Evolutionary conservation across 2,797 vertebrate species (phyloP).

Genomic region (Sorex maritimensis): DNA sequence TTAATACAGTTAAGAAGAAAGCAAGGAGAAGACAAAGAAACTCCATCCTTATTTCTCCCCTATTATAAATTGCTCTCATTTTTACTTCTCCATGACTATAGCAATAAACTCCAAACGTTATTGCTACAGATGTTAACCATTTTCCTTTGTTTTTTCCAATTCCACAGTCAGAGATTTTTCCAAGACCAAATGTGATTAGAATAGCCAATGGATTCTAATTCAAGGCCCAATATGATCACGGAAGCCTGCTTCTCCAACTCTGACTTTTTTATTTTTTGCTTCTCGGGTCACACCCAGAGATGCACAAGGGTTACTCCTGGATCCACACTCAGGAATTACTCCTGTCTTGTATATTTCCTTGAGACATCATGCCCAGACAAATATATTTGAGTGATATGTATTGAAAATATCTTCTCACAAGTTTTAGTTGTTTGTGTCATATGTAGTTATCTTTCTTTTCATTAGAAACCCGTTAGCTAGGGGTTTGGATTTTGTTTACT

Average conservation of each 20-base stretch:
- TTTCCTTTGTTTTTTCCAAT: not conserved
- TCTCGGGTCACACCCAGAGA: too few species aligned
- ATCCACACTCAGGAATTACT: too few species aligned
- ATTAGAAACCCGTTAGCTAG: not conserved
- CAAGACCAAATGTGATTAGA: not conserved
- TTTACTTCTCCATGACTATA: not conserved
- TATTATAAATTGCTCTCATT: not conserved
- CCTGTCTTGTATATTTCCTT: not conserved
- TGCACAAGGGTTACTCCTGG: too few species aligned
- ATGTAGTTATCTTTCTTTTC: not conserved
- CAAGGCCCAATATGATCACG: not conserved
- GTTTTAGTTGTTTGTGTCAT: not conserved
- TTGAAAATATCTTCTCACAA: too few species aligned
- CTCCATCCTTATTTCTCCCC: slow-evolving; percentile 21
- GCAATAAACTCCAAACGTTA: not conserved
- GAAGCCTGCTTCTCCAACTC: not conserved
- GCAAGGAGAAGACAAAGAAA: not conserved
- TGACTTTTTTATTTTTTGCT: too few species aligned
- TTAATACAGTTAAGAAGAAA: not conserved
- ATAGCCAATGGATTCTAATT: not conserved
- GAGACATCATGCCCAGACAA: not conserved
- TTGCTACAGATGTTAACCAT: too few species aligned
- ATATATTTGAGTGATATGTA: not conserved
- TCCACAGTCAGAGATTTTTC: not conserved
- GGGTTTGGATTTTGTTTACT: not conserved